Evolutionary conservation across 2,797 vertebrate species (phyloP).

Genomic region (Melanotaenia trifasciata): DNA sequence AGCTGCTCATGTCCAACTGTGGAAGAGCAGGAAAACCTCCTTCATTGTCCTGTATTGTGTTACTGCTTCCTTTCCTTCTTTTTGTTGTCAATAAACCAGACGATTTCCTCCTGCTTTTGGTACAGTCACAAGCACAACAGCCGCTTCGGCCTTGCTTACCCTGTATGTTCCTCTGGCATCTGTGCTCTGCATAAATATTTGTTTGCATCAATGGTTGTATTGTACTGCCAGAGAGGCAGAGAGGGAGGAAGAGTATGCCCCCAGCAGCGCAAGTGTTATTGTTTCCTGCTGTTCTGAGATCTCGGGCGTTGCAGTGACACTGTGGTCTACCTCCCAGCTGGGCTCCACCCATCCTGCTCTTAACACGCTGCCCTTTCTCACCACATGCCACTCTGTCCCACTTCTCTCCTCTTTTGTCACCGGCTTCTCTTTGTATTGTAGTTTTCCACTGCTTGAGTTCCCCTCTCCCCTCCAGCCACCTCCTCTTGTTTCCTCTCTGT

Average conservation of each 20-base stretch:
- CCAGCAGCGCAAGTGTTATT: conserved; percentile 59
- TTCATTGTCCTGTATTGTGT: conserved; percentile 62
- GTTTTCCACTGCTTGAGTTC: conserved; percentile 43
- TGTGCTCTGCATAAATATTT: conserved; percentile 75
- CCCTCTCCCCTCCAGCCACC: conserved; percentile 43
- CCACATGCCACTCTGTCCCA: conserved; percentile 72
- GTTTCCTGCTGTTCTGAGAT: conserved; percentile 64
- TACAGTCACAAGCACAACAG: conserved; percentile 55
- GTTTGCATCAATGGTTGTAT: conserved; percentile 75
- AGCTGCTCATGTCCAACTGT: conserved; percentile 39
- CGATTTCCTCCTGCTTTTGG: conserved; percentile 55
- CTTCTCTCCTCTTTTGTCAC: conserved; percentile 64
- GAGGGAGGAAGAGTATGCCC: conserved; percentile 55
- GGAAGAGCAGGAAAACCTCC: conserved; percentile 63
- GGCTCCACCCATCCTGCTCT: conserved; percentile 73
- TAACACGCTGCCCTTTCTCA: conserved; percentile 48
- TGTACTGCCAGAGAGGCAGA: conserved; percentile 55
- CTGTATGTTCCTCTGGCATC: conserved; percentile 62
- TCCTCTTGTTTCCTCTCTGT: conserved; percentile 42
- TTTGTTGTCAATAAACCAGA: conserved; percentile 57
- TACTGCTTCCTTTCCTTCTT: conserved; percentile 66
- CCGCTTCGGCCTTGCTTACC: conserved; percentile 44
- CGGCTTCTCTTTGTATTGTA: conserved; percentile 60
- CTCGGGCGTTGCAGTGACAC: conserved; percentile 31
- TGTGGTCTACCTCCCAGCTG: conserved; percentile 60